These are phyloP conservation scores for Portevinia maculata DNA, from an alignment of 2,888 invertebrate genomes.

Conservation along the genomic window DNA sequence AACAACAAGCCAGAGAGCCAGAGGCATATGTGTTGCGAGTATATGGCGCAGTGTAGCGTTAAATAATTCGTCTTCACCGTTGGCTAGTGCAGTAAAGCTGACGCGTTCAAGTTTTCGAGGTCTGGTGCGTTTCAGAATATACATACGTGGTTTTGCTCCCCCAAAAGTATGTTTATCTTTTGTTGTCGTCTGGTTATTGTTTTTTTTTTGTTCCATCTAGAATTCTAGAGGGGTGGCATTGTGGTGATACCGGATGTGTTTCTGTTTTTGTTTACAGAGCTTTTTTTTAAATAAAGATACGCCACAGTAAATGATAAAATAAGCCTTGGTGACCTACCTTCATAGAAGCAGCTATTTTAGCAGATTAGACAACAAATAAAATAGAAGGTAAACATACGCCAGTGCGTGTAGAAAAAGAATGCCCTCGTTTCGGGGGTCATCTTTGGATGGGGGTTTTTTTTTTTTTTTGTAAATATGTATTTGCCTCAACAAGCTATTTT, in stretches of 20 bases:
- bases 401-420: too few relatives aligned
- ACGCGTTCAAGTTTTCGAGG: constrained; percentile 13
- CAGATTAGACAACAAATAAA: too few relatives aligned
- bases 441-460: too few relatives aligned
- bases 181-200: neutral
- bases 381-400: too few relatives aligned
- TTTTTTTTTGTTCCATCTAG: neutral
- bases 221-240: constrained; percentile 23
- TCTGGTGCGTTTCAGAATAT: constrained; percentile 17
- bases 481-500: too few relatives aligned
- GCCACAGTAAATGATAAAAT: too few relatives aligned
- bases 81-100: constrained; percentile 12
- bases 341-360: too few relatives aligned
- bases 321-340: too few relatives aligned
- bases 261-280: constrained; percentile 4
- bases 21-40: neutral
- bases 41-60: constrained; percentile 1
- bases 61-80: constrained; percentile 11
- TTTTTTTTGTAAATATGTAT: too few relatives aligned
- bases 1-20: neutral
- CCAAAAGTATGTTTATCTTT: constrained; percentile 8
- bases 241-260: constrained; percentile 29
- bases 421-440: too few relatives aligned
- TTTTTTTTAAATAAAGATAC: too few relatives aligned
- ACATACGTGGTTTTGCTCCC: constrained; percentile 7